phyloP scores from a whole-genome alignment of 2,888 invertebrate genomes.

The Pilophorus perplexus region DNA sequence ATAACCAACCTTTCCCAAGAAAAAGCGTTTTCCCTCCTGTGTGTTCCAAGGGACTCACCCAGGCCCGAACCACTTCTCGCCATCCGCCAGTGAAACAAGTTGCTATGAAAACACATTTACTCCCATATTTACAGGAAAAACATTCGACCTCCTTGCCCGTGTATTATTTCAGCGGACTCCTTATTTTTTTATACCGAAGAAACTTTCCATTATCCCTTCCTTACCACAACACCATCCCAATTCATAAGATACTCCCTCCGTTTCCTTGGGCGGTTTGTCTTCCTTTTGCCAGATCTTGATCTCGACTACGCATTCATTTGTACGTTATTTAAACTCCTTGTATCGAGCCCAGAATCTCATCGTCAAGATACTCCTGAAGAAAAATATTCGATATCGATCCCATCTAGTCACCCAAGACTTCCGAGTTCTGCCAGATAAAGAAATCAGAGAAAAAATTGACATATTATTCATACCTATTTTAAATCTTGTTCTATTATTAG shows the following conservation, averaged over 20 bases:
- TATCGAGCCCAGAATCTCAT: not conserved
- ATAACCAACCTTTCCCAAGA: constrained; percentile 29
- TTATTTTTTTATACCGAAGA: constrained; percentile 21
- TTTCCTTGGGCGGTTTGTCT: no score
- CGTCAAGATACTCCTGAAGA: not conserved
- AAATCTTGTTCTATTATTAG: no score
- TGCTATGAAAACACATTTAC: constrained; percentile 35
- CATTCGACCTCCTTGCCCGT: constrained; percentile 7
- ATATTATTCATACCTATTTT: no score
- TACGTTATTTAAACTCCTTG: no score
- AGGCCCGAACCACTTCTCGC: constrained; percentile 18
- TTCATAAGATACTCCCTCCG: not conserved
- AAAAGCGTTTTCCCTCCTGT: constrained; percentile 16
- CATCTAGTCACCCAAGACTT: no score
- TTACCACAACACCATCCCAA: not conserved
- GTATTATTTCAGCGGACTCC: constrained; percentile 26
- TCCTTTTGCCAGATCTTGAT: no score
- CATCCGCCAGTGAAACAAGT: constrained; percentile 22
- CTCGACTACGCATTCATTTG: no score
- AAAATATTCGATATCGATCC: no score
- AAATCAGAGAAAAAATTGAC: no score
- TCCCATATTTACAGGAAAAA: constrained; percentile 19
- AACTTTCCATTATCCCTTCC: constrained; percentile 28
- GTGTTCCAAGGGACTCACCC: not conserved
- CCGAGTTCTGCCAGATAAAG: no score